Evolutionary conservation across 1,140 invertebrate species (phyloP), one percentile per base, ranked within the genome.

Genomic region (Rhyacophila brunnea): DNA sequence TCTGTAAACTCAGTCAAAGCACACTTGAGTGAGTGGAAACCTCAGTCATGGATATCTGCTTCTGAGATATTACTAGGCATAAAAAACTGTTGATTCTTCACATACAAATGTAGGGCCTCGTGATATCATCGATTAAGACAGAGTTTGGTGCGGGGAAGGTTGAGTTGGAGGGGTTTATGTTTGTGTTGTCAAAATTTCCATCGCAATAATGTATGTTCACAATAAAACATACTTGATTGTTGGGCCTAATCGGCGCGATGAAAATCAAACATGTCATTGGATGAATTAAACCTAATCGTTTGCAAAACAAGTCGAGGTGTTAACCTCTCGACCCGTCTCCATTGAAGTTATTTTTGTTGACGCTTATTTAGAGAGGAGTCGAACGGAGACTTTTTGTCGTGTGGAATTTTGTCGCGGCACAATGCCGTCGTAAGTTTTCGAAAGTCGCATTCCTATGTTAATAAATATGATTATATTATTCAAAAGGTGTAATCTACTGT

Each of bases 151-250:
- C n/a, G n/a, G n/a, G n/a, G n/a, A n/a, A n/a, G n/a, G n/a, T n/a
- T n/a, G n/a, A n/a, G n/a, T n/a, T n/a, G n/a, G n/a, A n/a, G n/a
- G n/a, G n/a, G n/a, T n/a, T n/a, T n/a, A n/a, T n/a, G n/a, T n/a
- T n/a, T n/a, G n/a, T n/a, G n/a, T n/a, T n/a, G n/a, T n/a, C n/a
- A n/a, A n/a, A n/a, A n/a, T n/a, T n/a, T n/a, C n/a, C n/a, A n/a
- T n/a, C 23, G 9, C 23, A 32, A 54, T 28, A 45, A 23, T 45
- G 43, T 15, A 14, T 6, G 19, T 4, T 3, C 43, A 56, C 23
- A 44, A 40, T 38, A 48, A 53, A 56, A 56, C 45, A 47, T 36
- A 56, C 47, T 56, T 18, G 44, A 56, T 56, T 56, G 44, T 56
- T 19, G n/a, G 18, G 9, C 45, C 40, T 38, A 54, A 54, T 46